Evolutionary conservation across 2,888 invertebrate species (phyloP), one percentile per base, ranked within the genome.

Genomic region (Pardosa pseudoannulata): DNA sequence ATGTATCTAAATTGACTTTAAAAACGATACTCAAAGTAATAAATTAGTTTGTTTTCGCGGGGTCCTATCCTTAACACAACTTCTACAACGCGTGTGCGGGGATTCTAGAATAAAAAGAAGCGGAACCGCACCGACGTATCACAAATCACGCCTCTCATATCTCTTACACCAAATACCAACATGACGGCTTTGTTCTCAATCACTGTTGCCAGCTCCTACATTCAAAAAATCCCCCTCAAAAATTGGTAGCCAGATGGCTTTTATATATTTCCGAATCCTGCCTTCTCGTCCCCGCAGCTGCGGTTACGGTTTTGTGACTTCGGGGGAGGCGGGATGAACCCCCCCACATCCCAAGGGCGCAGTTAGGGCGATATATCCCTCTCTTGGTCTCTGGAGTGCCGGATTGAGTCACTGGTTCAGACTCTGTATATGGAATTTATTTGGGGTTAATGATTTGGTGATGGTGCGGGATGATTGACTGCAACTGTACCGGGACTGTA

Each of bases 181-280:
- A 81, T 74, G 80, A 81, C 80, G 32, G 73, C 64, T 31, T 64
- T 71, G 56, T 56, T 23, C 56, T 2, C 56, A 56, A 23, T 56
- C 23, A 56, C 56, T 56, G 23, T 56, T 56, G 56, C 19, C 56
- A 56, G 23, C 16, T 56, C 23, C 23, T 56, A 56, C 56, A 56
- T 23, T 6, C 19, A 56, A 56, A 56, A 56, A 56, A 56, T 23
- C 56, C 65, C 31, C 41, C n/a, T n/a, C 41, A 64, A 74, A 82
- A 82, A 82, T n/a, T 82, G 76, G 82, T 75, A 64, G 82, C 75
- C 82, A 82, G 82, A 82, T 82, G 82, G 82, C 82, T 71, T 64
- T 76, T 46, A n/a, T n/a, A 50, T 76, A 64, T 71, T 76, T 71
- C 70, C 39, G 5, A 39, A 28, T 65, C 39, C 36, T 67, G 29